Evolutionary conservation across 2,888 invertebrate genomes (phyloP).

Genomic region (Diogma glabrata): DNA sequence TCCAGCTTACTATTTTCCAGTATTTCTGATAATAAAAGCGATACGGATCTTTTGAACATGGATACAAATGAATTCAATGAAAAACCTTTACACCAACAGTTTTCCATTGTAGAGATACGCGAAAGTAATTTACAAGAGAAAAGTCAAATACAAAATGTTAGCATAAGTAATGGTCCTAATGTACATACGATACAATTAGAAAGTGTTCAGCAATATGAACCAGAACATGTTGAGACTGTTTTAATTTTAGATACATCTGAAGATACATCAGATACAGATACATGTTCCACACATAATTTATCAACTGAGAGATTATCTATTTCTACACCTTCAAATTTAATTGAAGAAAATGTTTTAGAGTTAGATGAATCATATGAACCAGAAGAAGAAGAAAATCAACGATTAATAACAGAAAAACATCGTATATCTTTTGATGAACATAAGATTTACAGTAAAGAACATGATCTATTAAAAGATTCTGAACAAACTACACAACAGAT

Average conservation of each 20-base stretch:
- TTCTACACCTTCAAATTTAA: slow-evolving; percentile 32
- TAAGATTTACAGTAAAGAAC: slow-evolving; percentile 32
- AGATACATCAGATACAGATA: slow-evolving; percentile 34
- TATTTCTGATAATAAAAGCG: slow-evolving; percentile 43
- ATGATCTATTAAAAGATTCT: slow-evolving; percentile 33
- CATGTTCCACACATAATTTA: slow-evolving; percentile 16
- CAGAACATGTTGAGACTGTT: slow-evolving; percentile 43
- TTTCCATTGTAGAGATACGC: slow-evolving; percentile 54
- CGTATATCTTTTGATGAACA: slow-evolving; percentile 36
- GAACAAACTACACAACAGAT: slow-evolving; percentile 18
- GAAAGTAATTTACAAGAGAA: slow-evolving; percentile 56
- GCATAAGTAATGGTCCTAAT: slow-evolving; percentile 16
- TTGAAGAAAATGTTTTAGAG: slow-evolving; percentile 35
- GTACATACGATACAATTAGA: slow-evolving; percentile 42
- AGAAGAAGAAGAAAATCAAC: slow-evolving; percentile 14
- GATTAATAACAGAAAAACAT: slow-evolving; percentile 31
- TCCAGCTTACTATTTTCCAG: slow-evolving; percentile 58
- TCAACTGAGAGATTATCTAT: slow-evolving; percentile 18
- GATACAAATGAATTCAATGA: background rate
- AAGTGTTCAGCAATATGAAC: slow-evolving; percentile 42
- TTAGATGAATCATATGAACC: slow-evolving; percentile 16
- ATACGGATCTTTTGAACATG: slow-evolving; percentile 23
- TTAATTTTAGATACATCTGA: slow-evolving; percentile 44
- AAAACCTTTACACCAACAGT: slow-evolving; percentile 22
- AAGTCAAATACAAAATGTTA: slow-evolving; percentile 34